These are phyloP conservation scores for Ascaphus truei DNA, from an alignment of 2,113 vertebrate genomes.

Conservation along the genomic window DNA sequence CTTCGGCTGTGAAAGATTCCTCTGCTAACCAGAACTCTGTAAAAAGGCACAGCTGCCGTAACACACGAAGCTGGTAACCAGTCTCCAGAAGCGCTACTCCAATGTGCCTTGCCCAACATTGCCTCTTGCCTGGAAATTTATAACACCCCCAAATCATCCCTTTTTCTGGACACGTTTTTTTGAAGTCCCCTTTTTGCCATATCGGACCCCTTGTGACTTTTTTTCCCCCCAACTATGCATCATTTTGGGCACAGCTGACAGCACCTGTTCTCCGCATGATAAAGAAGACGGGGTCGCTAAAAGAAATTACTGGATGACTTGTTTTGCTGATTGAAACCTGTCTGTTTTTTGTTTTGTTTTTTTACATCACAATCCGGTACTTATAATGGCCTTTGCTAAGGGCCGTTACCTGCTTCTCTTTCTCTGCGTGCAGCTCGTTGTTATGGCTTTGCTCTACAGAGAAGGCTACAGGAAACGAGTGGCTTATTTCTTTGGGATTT, in stretches of 20 bases:
- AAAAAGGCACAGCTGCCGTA: neutral
- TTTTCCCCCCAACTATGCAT: neutral
- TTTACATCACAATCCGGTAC: too few species aligned
- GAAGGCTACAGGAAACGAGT: conserved; percentile 65
- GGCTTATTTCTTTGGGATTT: conserved; percentile 66
- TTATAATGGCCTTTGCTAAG: conserved; percentile 44
- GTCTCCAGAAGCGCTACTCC: neutral
- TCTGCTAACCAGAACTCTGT: neutral
- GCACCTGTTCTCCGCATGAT: too few species aligned
- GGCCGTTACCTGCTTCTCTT: conserved; percentile 68
- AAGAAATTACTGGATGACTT: too few species aligned
- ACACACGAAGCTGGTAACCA: neutral
- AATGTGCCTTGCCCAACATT: neutral
- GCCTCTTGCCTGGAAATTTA: neutral
- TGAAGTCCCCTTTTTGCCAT: neutral
- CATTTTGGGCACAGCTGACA: too few species aligned
- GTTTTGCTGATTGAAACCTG: too few species aligned
- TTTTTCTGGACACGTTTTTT: neutral
- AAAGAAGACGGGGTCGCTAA: too few species aligned
- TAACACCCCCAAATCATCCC: too few species aligned
- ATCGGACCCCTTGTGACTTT: neutral
- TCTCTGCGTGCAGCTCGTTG: conserved; percentile 68
- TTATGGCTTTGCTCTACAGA: conserved; percentile 67
- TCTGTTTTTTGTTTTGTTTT: too few species aligned
- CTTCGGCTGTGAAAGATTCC: neutral